These are phyloP conservation scores for Nycticebus coucang DNA, from an alignment of 2,113 vertebrate species.

Conservation along the genomic window DNA sequence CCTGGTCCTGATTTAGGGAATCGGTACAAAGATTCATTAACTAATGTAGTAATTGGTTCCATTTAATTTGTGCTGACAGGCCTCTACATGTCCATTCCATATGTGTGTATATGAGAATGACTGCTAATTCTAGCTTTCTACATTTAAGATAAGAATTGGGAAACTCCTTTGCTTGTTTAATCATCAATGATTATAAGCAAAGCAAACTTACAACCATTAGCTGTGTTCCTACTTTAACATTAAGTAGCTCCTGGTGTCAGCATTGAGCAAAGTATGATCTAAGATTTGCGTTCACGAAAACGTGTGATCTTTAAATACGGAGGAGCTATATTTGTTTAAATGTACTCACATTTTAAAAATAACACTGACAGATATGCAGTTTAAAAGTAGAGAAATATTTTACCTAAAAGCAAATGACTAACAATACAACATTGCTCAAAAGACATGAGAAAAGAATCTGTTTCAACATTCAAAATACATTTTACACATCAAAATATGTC, in stretches of 20 bases:
- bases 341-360: not conserved
- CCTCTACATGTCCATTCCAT: not conserved
- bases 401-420: not conserved
- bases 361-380: not conserved
- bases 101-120: not conserved
- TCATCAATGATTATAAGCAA: not conserved
- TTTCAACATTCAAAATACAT: not conserved
- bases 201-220: not conserved
- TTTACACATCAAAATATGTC: not conserved
- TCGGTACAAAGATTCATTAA: not conserved
- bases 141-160: not conserved
- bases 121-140: not conserved
- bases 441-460: not conserved
- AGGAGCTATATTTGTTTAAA: conserved; percentile 8
- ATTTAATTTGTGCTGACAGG: not conserved
- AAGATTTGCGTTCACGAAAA: conserved; percentile 32
- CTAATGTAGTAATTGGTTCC: not conserved
- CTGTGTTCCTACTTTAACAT: not conserved
- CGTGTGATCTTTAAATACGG: not conserved
- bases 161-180: not conserved
- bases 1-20: not conserved
- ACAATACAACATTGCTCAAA: not conserved
- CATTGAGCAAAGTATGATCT: not conserved
- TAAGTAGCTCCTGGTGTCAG: not conserved
- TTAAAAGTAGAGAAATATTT: not conserved